phyloP scores from a whole-genome alignment of 2,797 vertebrate genomes.

The Hydrolagus colliei region DNA sequence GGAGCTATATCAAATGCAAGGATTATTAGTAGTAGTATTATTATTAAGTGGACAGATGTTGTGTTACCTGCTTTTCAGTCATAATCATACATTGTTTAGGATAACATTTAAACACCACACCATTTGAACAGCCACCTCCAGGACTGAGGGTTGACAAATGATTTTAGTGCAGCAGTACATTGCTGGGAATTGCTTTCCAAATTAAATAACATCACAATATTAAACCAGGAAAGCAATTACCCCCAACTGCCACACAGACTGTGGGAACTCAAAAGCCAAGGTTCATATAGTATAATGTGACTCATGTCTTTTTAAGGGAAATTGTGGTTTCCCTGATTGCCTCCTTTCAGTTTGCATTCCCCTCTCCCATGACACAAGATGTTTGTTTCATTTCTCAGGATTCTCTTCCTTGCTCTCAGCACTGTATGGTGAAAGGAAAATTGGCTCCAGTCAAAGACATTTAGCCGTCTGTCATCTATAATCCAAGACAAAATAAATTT shows the following conservation, averaged over 20 bases:
- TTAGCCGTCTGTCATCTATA: background rate
- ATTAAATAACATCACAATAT: background rate
- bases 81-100: background rate
- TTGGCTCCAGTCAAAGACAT: background rate
- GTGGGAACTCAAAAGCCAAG: slow-evolving; percentile 14
- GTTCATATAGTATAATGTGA: background rate
- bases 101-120: background rate
- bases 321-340: background rate
- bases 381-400: background rate
- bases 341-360: background rate
- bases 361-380: background rate
- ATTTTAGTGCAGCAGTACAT: background rate
- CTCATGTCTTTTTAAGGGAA: background rate
- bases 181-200: too few species aligned
- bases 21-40: too few species aligned
- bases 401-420: background rate
- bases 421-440: background rate
- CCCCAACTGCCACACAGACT: background rate
- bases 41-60: background rate
- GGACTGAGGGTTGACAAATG: background rate
- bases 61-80: background rate
- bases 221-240: background rate
- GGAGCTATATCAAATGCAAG: too few species aligned
- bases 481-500: background rate
- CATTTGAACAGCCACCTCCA: background rate